Evolutionary conservation across 2,888 invertebrate species (phyloP), one percentile per base, ranked within the genome.

Genomic region (Trilocha varians): DNA sequence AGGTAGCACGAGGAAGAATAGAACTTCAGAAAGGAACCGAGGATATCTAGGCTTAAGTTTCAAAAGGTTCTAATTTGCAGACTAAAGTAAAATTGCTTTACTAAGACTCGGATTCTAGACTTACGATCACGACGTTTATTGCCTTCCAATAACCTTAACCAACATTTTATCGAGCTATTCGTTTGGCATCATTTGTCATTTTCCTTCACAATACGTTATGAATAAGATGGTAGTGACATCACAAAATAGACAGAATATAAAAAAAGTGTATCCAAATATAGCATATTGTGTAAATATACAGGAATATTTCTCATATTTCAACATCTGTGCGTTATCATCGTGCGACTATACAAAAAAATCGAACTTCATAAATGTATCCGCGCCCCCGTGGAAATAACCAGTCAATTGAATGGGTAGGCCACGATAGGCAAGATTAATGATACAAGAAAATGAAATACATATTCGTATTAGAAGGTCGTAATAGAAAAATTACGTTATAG

Each of bases 361-460:
- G 49, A 60, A 63, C 53, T 62, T 62, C 57, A 65, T 65, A 65
- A 67, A n/a, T 60, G 59, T 57, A 65, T 53, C 57, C 56, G 43
- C 41, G 47, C 40, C 49, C 40, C 44, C 45, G 60, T 62, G 58
- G 57, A 62, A 65, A 68, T 65, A 65, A 65, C 61, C 65, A 65
- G 59, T 55, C 66, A 64, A 70, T 68, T 70, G 65, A 66, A 67
- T 67, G 61, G 65, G 56, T 60, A 54, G 59, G 52, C 59, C 54
- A 49, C 62, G 62, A 59, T 58, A 61, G 55, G 57, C 57, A 68
- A 71, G 70, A 74, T 72, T 74, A 70, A 75, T 76, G 70, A 67
- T 62, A 49, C 57, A 53, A 57, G 55, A 63, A 67, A 57, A 61
- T 60, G 49, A 52, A 53, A 55, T 55, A 55, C 53, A 53, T 53